phyloP scores from a whole-genome alignment of 2,888 invertebrate species.

The Callinectes sapidus region DNA sequence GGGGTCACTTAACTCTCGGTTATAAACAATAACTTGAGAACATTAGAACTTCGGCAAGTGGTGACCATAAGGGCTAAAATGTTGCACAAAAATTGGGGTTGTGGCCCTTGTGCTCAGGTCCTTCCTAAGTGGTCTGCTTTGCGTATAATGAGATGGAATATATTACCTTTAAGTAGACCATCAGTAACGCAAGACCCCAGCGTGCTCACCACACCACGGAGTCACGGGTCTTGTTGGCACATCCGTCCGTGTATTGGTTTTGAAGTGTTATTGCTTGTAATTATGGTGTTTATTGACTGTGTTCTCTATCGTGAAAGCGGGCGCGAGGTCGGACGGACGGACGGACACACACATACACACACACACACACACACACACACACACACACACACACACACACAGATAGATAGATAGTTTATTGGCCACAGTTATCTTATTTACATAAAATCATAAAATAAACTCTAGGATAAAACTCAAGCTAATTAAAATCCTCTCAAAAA shows the following conservation, averaged over 20 bases:
- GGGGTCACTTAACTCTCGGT: not conserved
- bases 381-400: too few relatives aligned
- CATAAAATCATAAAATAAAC: too few relatives aligned
- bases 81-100: not conserved
- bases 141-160: not conserved
- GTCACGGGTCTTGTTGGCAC: too few relatives aligned
- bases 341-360: too few relatives aligned
- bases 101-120: not conserved
- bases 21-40: conserved; percentile 23
- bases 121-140: not conserved
- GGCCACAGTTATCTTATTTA: too few relatives aligned
- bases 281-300: not conserved
- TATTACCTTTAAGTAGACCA: not conserved
- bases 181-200: not conserved
- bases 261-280: not conserved
- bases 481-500: too few relatives aligned
- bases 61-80: not conserved
- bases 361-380: too few relatives aligned
- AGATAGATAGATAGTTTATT: too few relatives aligned
- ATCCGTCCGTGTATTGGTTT: too few relatives aligned
- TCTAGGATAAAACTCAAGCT: too few relatives aligned
- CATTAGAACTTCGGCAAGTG: not conserved
- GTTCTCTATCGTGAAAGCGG: not conserved
- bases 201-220: not conserved
- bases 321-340: not conserved